Conservation (phyloP, 1,140 invertebrate genomes). For the Pogonomyrmex barbatus region DNA sequence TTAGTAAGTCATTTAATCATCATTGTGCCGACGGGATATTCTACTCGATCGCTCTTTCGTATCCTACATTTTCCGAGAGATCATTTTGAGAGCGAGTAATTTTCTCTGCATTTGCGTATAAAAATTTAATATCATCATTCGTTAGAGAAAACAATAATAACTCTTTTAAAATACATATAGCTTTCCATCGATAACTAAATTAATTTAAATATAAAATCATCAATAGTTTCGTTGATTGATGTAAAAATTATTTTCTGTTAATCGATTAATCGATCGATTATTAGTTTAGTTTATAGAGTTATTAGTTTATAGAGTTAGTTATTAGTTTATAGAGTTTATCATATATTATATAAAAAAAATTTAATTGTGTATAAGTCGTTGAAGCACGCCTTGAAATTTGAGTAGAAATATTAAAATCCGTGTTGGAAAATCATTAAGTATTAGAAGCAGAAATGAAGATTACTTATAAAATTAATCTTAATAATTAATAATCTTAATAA, state of each 20-base stretch:
- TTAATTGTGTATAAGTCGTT: constrained; percentile 58
- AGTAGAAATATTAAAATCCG: constrained; percentile 68
- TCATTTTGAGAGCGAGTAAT: not conserved
- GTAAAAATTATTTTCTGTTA: not conserved
- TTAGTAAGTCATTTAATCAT: not conserved
- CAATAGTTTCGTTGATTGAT: not conserved
- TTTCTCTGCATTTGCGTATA: constrained; percentile 21
- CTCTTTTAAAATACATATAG: not conserved
- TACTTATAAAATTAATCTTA: no score
- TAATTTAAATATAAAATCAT: constrained; percentile 17
- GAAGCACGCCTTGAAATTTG: constrained; percentile 52
- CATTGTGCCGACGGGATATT: not conserved
- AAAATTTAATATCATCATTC: constrained; percentile 47
- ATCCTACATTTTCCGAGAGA: constrained; percentile 2
- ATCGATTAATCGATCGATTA: not conserved
- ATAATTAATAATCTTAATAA: constrained; percentile 4
- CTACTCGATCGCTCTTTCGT: not conserved
- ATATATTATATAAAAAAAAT: no score
- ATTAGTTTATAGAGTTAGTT: no score
- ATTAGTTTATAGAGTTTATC: no score
- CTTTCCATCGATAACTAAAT: not conserved
- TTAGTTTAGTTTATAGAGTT: no score
- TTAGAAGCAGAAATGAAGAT: no score
- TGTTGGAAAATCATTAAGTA: not conserved
- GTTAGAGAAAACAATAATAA: constrained; percentile 21